phyloP scores from a whole-genome alignment of 2,113 vertebrate species.

The Xenus cinereus region DNA sequence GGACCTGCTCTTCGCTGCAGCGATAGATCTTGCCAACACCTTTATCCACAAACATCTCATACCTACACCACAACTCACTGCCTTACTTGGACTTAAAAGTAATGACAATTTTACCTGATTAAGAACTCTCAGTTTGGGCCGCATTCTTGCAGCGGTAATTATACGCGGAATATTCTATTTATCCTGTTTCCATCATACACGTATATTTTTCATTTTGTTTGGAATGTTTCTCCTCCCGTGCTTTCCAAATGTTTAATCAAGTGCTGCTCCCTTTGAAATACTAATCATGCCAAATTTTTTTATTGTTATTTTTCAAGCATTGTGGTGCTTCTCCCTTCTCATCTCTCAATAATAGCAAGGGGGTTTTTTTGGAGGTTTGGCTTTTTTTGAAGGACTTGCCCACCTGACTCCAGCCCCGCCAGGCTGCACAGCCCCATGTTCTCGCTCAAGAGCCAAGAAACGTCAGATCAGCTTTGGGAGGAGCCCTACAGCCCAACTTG shows the following conservation, averaged over 20 bases:
- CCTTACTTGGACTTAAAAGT: constrained; percentile 52
- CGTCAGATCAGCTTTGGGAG: not conserved
- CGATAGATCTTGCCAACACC: not conserved
- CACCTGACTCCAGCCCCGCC: not conserved
- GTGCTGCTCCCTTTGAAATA: constrained; percentile 59
- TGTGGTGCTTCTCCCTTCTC: not conserved
- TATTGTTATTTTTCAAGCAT: constrained; percentile 25
- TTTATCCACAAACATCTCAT: constrained; percentile 8
- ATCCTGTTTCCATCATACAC: constrained; percentile 39
- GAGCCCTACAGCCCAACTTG: not conserved
- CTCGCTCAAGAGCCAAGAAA: not conserved
- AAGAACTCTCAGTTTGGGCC: constrained; percentile 23
- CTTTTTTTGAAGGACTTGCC: not conserved
- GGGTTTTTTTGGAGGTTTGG: not conserved
- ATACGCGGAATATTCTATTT: constrained; percentile 28
- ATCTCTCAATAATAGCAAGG: constrained; percentile 1
- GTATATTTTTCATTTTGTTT: constrained; percentile 27
- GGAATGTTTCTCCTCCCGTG: constrained; percentile 49
- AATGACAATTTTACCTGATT: constrained; percentile 42
- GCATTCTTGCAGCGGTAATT: constrained; percentile 40
- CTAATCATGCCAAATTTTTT: constrained; percentile 29
- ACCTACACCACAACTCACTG: not conserved
- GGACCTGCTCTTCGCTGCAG: not conserved
- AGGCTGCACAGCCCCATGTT: not conserved
- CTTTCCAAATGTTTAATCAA: constrained; percentile 61